Evolutionary conservation across 1,140 invertebrate genomes (phyloP).

Genomic region (Druon quercuslanigerum): DNA sequence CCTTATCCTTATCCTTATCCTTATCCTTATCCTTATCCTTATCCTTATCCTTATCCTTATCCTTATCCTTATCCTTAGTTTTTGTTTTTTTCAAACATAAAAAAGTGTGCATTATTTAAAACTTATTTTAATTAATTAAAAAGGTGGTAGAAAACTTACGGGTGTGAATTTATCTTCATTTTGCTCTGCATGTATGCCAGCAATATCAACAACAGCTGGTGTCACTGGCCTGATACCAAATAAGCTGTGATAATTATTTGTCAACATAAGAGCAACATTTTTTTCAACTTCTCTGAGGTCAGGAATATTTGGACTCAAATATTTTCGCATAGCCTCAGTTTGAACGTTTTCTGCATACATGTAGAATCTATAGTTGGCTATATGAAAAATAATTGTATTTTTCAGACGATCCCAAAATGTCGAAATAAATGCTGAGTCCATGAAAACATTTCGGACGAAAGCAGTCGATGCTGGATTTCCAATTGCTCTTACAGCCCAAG

Average conservation of each 20-base stretch:
- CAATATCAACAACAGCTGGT: conserved; percentile 77
- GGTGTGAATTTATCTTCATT: conserved; percentile 47
- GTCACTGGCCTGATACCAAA: conserved; percentile 72
- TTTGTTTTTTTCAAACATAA: too few relatives aligned
- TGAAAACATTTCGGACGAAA: conserved; percentile 78
- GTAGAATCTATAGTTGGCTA: conserved; percentile 48
- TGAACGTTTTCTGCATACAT: conserved; percentile 51
- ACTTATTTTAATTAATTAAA: too few relatives aligned
- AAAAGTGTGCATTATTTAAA: too few relatives aligned
- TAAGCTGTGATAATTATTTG: conserved; percentile 77
- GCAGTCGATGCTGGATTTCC: conserved; percentile 79
- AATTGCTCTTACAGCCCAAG: conserved; percentile 79
- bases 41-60: too few relatives aligned
- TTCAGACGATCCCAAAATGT: conserved; percentile 77
- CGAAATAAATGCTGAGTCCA: conserved; percentile 76
- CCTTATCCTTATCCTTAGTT: too few relatives aligned
- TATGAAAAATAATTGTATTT: conserved; percentile 68
- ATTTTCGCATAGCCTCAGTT: conserved; percentile 61
- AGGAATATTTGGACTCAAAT: conserved; percentile 70
- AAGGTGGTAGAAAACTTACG: conserved; percentile 45
- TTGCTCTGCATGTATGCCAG: conserved; percentile 76
- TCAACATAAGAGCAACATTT: conserved; percentile 75
- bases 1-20: too few relatives aligned
- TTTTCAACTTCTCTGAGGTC: conserved; percentile 68
- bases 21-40: too few relatives aligned